Conservation (phyloP, 2,797 vertebrate species). For the Melanotaenia pygmaea region DNA sequence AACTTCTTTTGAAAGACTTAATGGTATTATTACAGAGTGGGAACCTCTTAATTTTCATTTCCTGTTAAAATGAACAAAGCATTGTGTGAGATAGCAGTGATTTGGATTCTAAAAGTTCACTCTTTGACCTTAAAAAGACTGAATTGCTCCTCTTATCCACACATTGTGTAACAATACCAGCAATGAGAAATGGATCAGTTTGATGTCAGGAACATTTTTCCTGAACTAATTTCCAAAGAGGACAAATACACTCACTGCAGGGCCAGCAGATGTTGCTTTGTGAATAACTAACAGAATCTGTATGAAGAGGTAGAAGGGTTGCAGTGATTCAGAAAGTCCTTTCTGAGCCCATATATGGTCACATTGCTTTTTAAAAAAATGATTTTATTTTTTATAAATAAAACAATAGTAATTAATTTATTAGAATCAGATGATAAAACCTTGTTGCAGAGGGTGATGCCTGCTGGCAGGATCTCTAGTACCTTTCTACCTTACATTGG, state of each 20-base stretch:
- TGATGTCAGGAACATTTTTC: not conserved
- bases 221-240: not conserved
- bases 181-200: slow-evolving; percentile 1
- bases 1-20: slow-evolving; percentile 19
- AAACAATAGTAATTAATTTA: too few relatives aligned
- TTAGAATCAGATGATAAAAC: too few relatives aligned
- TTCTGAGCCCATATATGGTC: too few relatives aligned
- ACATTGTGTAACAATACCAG: slow-evolving; percentile 5
- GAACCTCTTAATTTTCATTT: slow-evolving; percentile 56
- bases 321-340: too few relatives aligned
- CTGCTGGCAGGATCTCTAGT: too few relatives aligned
- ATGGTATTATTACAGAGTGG: slow-evolving; percentile 35
- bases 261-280: not conserved
- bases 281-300: too few relatives aligned
- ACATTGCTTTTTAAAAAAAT: too few relatives aligned
- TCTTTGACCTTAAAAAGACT: slow-evolving; percentile 48
- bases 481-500: too few relatives aligned
- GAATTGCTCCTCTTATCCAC: slow-evolving; percentile 22
- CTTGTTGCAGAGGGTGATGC: too few relatives aligned
- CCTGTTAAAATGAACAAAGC: slow-evolving; percentile 30
- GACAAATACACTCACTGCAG: not conserved
- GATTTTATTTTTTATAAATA: too few relatives aligned
- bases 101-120: slow-evolving; percentile 31
- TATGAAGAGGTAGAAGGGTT: too few relatives aligned
- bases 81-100: slow-evolving; percentile 45